A percentile compares a stretch with the other conserved stretches of the same genome.
Conservation (phyloP, 2,797 vertebrate species). For the Dermochelys coriacea region DNA sequence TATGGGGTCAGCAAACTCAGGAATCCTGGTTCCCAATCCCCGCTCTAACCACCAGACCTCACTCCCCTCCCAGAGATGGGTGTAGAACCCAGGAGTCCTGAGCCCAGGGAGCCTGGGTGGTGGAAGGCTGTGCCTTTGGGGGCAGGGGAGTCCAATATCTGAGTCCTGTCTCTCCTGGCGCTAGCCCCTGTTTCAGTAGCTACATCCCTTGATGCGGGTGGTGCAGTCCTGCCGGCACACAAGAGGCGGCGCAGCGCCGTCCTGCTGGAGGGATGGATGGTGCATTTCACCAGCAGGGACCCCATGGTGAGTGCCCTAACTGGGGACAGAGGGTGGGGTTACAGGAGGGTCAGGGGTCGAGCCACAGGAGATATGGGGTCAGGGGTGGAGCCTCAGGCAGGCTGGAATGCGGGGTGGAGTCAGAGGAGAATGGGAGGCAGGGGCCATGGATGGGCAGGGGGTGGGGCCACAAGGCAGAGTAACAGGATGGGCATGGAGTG, state of each 20-base stretch:
- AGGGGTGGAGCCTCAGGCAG: no score
- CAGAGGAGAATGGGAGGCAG: not conserved
- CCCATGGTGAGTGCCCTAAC: constrained; percentile 86
- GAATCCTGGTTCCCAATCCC: not conserved
- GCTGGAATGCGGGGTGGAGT: no score
- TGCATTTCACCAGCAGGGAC: constrained; percentile 94
- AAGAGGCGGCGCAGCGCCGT: constrained; percentile 89
- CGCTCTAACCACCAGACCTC: not conserved
- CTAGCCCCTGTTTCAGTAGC: constrained; percentile 77
- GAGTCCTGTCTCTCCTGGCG: not conserved
- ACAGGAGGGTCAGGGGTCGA: not conserved
- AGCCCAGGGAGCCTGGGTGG: not conserved
- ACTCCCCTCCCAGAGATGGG: not conserved
- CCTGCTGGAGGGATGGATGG: constrained; percentile 93
- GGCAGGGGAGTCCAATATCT: not conserved
- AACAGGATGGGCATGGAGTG: no score
- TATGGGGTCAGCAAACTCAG: not conserved
- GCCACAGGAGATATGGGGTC: no score
- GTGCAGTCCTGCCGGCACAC: constrained; percentile 91
- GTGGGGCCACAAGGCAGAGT: no score
- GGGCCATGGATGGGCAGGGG: no score
- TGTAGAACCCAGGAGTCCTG: not conserved
- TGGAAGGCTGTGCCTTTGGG: not conserved
- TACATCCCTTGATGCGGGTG: constrained; percentile 93
- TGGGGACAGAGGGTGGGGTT: not conserved